phyloP scores from a whole-genome alignment of 2,113 vertebrate species.

The Pollimyrus isidori region DNA sequence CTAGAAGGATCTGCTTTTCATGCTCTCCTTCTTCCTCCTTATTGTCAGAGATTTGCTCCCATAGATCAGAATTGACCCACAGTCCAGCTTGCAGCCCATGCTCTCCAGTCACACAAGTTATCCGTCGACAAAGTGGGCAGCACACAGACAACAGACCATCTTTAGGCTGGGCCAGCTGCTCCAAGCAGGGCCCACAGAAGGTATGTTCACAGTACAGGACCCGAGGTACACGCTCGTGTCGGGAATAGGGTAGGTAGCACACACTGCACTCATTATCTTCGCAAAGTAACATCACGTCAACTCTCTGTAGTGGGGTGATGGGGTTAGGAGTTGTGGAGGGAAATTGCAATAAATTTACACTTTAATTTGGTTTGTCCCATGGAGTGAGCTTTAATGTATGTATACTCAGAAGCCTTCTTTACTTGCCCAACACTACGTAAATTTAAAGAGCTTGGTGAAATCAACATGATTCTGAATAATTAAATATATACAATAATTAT shows the following conservation, averaged over 20 bases:
- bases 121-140: slow-evolving; percentile 60
- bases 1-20: slow-evolving; percentile 10
- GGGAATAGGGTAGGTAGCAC: slow-evolving; percentile 51
- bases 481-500: not conserved
- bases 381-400: not conserved
- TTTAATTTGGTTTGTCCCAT: not conserved
- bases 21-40: slow-evolving; percentile 21
- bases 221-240: slow-evolving; percentile 50
- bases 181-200: slow-evolving; percentile 57
- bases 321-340: not conserved
- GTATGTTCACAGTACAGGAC: slow-evolving; percentile 64
- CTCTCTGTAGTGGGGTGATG: not conserved
- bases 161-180: slow-evolving; percentile 42
- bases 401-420: not conserved
- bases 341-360: not conserved
- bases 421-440: not conserved
- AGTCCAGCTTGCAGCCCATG: slow-evolving; percentile 50
- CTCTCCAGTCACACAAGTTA: slow-evolving; percentile 50
- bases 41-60: slow-evolving; percentile 52
- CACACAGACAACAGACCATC: slow-evolving; percentile 43
- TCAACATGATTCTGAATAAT: not conserved
- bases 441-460: not conserved
- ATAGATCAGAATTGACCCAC: slow-evolving; percentile 54
- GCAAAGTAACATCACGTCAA: slow-evolving; percentile 49
- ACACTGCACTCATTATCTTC: slow-evolving; percentile 59